Evolutionary conservation across 2,888 invertebrate species (phyloP).

Genomic region (Girardia tigrina): DNA sequence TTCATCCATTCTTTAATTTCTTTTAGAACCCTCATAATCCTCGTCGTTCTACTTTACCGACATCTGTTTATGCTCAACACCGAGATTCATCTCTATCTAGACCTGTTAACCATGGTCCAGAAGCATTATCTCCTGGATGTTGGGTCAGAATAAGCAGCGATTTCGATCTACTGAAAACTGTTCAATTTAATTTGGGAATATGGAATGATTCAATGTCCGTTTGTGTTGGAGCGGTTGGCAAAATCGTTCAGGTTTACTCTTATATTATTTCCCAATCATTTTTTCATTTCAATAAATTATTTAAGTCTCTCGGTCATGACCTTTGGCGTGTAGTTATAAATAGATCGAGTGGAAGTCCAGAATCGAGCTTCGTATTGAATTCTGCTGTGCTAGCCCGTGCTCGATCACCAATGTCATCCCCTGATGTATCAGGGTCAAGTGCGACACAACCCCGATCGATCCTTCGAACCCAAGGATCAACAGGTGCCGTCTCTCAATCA

Average conservation of each 20-base stretch:
- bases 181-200: not conserved
- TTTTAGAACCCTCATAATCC: not conserved
- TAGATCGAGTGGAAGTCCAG: not conserved
- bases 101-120: not conserved
- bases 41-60: not conserved
- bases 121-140: not conserved
- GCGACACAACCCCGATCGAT: not conserved
- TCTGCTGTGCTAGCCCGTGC: not conserved
- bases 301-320: not conserved
- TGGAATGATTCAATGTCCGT: slow-evolving; percentile 21
- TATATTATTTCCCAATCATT: not conserved
- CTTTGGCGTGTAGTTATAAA: not conserved
- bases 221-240: not conserved
- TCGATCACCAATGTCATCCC: not conserved
- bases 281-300: too few species aligned
- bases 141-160: slow-evolving; percentile 9
- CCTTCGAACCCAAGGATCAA: not conserved
- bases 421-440: not conserved
- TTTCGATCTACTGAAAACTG: not conserved
- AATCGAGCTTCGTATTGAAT: not conserved
- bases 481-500: not conserved
- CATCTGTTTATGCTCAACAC: not conserved
- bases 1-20: not conserved
- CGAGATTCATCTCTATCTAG: slow-evolving; percentile 6
- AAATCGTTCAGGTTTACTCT: not conserved